Conservation (phyloP, 2,888 invertebrate genomes). For the Cryptocephalus moraei region DNA sequence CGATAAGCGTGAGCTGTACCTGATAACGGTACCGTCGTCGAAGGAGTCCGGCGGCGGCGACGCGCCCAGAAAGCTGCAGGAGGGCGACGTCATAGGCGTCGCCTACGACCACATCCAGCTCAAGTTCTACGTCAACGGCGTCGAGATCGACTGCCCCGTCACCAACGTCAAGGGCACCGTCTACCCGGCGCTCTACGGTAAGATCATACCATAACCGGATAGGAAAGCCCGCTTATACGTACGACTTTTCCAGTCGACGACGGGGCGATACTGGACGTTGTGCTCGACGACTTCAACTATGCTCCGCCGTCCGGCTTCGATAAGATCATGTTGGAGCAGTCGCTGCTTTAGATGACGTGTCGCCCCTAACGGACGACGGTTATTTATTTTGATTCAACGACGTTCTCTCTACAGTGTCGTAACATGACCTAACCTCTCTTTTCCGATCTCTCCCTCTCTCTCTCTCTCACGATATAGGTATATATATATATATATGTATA, state of each 20-base stretch:
- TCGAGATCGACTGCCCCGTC: conserved; percentile 72
- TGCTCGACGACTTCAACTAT: conserved; percentile 81
- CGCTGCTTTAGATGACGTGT: conserved; percentile 64
- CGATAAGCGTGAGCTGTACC: conserved; percentile 69
- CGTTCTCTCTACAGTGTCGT: no score
- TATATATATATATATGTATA: no score
- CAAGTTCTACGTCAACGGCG: conserved; percentile 90
- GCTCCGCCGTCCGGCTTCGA: conserved; percentile 82
- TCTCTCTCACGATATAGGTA: no score
- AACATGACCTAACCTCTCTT: no score
- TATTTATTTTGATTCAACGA: no score
- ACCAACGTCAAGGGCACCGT: conserved; percentile 83
- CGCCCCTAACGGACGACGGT: no score
- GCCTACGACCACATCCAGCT: conserved; percentile 94
- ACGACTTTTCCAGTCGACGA: conserved; percentile 75
- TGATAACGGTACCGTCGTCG: conserved; percentile 25
- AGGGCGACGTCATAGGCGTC: conserved; percentile 90
- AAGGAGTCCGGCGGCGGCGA: conserved; percentile 18
- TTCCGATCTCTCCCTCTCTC: no score
- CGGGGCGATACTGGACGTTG: conserved; percentile 92
- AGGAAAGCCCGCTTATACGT: no score
- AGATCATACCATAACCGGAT: no score
- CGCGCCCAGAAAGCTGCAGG: conserved; percentile 56
- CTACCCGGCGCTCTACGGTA: conserved; percentile 89
- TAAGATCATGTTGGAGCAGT: conserved; percentile 94